Base-by-base conservation (phyloP, 2,888 invertebrate genomes). In the Diarsia rubi region DNA sequence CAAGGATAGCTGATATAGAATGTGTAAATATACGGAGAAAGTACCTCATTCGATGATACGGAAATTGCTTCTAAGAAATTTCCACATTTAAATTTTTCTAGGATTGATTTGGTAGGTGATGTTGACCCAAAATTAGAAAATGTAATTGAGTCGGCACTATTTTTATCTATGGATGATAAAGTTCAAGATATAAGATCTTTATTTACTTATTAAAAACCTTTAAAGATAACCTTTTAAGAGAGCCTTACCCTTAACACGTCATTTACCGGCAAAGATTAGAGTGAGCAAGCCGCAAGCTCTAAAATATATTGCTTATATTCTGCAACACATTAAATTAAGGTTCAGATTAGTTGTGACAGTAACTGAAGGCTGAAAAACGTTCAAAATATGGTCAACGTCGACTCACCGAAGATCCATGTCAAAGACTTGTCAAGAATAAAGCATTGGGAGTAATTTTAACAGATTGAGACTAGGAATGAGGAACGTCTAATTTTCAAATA, bases 241-340 rank as follows among this genome's bases (percentile, higher is more conserved):
- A 62, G n/a, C 16, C 62, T 71, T 74, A 75, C n/a, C 84, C 86
- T 86, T 86, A 86, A 86, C 62, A 83, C 63, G 79, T 83, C 86
- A 86, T 84, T 85, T 83, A 79, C 80, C 68, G 66, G 49, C 79
- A 74, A 78, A 89, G 89, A 91, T 91, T 90, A 84, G 88, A 81
- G 74, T 75, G 62, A 82, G 81, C 76, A 84, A 73, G 78, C 85
- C 81, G 83, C 88, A 85, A 85, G 86, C 81, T 69, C 84, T 82
- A 75, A 86, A 85, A 88, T 88, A 82, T 88, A 90, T 90, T 89
- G 85, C 85, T 78, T 79, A 86, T 84, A 85, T 86, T 44, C 31
- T 37, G 45, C 63, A 63, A 62, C 44, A 44, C 49, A 75, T 62
- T 75, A 71, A 67, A 66, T 57, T 68, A 54, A 24, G 24, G 47